Percentiles rank a stretch among this genome's conserved stretches.
These are phyloP conservation scores for Phenganax stokvisi DNA, from an alignment of 92 coral and sea anemone species.

Conservation along the genomic window DNA sequence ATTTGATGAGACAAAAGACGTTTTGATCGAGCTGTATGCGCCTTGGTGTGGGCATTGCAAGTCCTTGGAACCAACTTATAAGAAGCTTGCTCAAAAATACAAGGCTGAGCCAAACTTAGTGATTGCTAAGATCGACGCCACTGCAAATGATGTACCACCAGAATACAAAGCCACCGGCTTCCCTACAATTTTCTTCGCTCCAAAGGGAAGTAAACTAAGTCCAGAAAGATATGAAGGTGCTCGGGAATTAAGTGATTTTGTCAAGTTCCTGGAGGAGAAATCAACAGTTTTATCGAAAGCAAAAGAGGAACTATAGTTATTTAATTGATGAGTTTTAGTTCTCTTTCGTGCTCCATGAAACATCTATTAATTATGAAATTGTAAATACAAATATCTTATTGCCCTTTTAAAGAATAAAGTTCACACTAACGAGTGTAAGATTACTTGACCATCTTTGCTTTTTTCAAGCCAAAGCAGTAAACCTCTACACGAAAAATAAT, in stretches of 20 bases:
- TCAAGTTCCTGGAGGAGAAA: slow-evolving; percentile 72
- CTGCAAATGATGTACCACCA: slow-evolving; percentile 71
- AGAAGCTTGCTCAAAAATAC: slow-evolving; percentile 74
- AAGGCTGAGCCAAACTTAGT: slow-evolving; percentile 70
- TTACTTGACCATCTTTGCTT: too few relatives aligned
- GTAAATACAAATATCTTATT: background rate
- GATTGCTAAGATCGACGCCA: slow-evolving; percentile 90
- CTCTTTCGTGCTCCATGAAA: too few relatives aligned
- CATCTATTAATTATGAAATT: background rate
- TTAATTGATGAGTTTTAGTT: background rate
- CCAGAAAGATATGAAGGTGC: slow-evolving; percentile 81
- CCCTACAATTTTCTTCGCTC: slow-evolving; percentile 83
- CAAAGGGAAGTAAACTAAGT: slow-evolving; percentile 69
- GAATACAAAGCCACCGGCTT: slow-evolving; percentile 66
- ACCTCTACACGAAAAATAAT: too few relatives aligned
- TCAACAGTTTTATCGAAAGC: slow-evolving; percentile 61
- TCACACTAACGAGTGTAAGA: too few relatives aligned
- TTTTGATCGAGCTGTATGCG: slow-evolving; percentile 85
- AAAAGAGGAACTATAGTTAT: slow-evolving; percentile 70
- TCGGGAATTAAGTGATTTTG: slow-evolving; percentile 64
- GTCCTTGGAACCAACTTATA: slow-evolving; percentile 69
- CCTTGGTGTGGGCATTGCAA: slow-evolving; percentile 97
- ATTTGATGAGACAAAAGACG: slow-evolving; percentile 74
- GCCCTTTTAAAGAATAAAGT: too few relatives aligned
- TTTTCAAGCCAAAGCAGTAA: too few relatives aligned